phyloP scores from a whole-genome alignment of 2,888 invertebrate species.

The Drosophila cognata region DNA sequence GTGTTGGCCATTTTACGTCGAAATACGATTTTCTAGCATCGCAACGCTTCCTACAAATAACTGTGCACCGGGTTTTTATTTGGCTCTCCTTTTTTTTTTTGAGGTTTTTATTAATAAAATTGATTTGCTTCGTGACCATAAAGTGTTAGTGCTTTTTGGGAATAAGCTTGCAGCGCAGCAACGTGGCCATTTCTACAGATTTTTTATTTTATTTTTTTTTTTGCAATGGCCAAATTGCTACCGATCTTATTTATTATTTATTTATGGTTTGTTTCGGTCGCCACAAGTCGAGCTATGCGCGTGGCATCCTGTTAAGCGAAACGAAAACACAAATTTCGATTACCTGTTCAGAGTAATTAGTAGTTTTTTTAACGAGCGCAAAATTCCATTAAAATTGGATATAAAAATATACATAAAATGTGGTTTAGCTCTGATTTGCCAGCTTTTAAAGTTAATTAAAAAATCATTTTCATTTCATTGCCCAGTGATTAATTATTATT shows the following conservation, averaged over 20 bases:
- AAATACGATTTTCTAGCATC: not conserved
- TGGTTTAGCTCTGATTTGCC: not conserved
- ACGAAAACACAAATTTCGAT: not conserved
- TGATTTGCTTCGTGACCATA: conserved; percentile 61
- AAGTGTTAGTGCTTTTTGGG: conserved; percentile 23
- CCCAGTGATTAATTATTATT: not conserved
- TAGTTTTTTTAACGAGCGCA: not conserved
- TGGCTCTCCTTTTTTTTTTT: conserved; percentile 9
- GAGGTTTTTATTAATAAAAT: conserved; percentile 59
- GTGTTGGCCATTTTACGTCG: not conserved
- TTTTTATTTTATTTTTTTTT: not conserved
- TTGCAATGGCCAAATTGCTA: not conserved
- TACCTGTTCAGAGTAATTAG: conserved; percentile 8
- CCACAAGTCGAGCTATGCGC: conserved; percentile 60
- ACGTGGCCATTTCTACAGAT: not conserved
- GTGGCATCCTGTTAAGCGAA: conserved; percentile 52
- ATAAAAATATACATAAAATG: not conserved
- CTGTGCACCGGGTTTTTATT: conserved; percentile 15
- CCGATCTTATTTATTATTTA: not conserved
- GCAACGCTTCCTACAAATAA: conserved; percentile 23
- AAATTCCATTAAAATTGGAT: not conserved
- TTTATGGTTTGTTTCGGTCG: conserved; percentile 5
- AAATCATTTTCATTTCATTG: not conserved
- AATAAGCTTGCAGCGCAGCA: conserved; percentile 44
- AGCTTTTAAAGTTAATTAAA: not conserved